These are phyloP conservation scores for Hydraecia micacea DNA, from an alignment of 2,888 invertebrate genomes.

Conservation along the genomic window DNA sequence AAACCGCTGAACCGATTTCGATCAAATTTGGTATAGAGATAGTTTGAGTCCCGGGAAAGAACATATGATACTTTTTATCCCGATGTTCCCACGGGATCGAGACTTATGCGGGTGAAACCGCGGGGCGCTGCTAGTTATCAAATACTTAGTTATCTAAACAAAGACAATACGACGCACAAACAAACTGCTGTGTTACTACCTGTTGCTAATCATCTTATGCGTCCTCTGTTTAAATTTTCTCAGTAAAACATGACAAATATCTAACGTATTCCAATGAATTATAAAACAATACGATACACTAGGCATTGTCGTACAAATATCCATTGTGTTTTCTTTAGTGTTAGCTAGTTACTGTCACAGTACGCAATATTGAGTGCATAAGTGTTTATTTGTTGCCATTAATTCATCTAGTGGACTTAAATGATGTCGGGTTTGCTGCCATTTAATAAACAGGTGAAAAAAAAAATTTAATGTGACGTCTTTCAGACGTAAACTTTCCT, in stretches of 20 bases:
- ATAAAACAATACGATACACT: slow-evolving; percentile 6
- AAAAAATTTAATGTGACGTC: neutral
- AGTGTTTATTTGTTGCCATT: slow-evolving; percentile 1
- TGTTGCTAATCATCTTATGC: slow-evolving; percentile 14
- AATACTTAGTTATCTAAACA: neutral
- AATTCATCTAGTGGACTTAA: neutral
- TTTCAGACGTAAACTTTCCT: neutral
- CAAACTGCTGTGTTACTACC: neutral
- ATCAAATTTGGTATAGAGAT: no score
- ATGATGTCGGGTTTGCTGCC: slow-evolving; percentile 22
- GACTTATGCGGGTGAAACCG: no score
- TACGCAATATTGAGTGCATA: slow-evolving; percentile 16
- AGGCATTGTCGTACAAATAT: slow-evolving; percentile 30
- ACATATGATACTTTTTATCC: no score
- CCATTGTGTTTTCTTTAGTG: slow-evolving; percentile 28
- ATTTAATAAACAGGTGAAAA: slow-evolving; percentile 21
- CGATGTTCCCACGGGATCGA: no score
- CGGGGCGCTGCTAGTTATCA: no score
- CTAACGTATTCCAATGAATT: slow-evolving; percentile 17
- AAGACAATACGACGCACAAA: no score
- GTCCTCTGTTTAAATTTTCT: slow-evolving; percentile 16
- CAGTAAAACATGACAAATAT: slow-evolving; percentile 41
- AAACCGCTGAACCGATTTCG: no score
- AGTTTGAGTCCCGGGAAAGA: no score
- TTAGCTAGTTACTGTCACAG: neutral